Evolutionary conservation across 2,888 invertebrate species (phyloP), one percentile per base, ranked within the genome.

Genomic region (Bellardia bayeri): DNA sequence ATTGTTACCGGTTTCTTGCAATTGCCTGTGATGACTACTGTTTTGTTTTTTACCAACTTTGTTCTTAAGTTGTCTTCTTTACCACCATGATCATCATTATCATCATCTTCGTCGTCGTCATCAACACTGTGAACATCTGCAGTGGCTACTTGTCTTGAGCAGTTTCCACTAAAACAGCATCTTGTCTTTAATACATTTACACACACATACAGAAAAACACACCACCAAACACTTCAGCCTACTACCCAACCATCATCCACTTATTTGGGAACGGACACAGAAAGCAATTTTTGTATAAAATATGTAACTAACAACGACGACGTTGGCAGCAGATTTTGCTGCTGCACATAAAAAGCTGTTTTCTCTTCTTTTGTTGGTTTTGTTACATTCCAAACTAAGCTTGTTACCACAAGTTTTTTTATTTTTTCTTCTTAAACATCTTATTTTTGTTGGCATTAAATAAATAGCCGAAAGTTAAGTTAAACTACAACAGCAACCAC

Each of bases 111-210:
- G 23, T 51, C 40, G 58, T 54, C 75, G 61, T 66, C 69, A 72
- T 30, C 49, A 68, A 37, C 14, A 58, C 54, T 40, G 14, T 54
- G 58, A 80, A 68, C 56, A 66, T 61, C 51, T 11, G 51, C 68
- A 64, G 51, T 68, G 66, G 82, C 89, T 89, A 88, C 89, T 89
- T 80, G 89, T 89, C 75, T 89, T 89, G 37, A 89, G 85, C 88
- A 81, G 82, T 84, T 76, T 74, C 79, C 79, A 79, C 84, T 82
- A 81, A 30, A 78, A 37, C 78, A 86, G 87, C 84, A 84, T 83
- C 80, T 84, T 76, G 64, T 30, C 72, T 75, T 75, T 30, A 78
- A 51, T 54, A 66, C 49, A 64, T 40, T 58, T 13, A 40, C 37
- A 61, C 14, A 69, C 51, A 63, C 33, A 61, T 16, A 54, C 42